Evolutionary conservation across 2,113 vertebrate species (phyloP).

Genomic region (Elephas maximus): DNA sequence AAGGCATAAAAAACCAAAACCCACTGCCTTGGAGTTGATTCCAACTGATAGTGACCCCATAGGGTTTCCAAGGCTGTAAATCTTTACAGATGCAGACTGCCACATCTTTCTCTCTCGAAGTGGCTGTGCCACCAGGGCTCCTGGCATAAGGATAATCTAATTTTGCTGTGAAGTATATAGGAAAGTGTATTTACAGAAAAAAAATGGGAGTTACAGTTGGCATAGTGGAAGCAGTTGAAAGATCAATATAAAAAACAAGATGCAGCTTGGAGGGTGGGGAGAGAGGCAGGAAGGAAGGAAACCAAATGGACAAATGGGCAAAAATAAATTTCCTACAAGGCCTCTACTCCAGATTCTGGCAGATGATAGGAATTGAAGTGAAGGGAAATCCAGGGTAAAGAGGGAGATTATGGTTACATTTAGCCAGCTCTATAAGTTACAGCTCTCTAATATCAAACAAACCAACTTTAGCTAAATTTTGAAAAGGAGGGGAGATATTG

Average conservation of each 20-base stretch:
- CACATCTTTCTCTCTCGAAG: too few relatives aligned
- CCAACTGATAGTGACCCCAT: too few relatives aligned
- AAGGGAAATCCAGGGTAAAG: slow-evolving; percentile 64
- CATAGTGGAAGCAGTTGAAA: background rate
- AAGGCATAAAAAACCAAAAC: background rate
- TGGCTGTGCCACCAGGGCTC: too few relatives aligned
- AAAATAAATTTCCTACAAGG: slow-evolving; percentile 55
- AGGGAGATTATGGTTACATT: slow-evolving; percentile 28
- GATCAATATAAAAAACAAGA: background rate
- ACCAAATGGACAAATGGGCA: slow-evolving; percentile 35
- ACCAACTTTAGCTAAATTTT: background rate
- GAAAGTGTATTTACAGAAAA: background rate
- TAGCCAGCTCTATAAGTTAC: slow-evolving; percentile 50
- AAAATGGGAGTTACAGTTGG: background rate
- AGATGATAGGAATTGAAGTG: slow-evolving; percentile 56
- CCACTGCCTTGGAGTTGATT: too few relatives aligned
- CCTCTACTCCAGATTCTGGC: slow-evolving; percentile 66
- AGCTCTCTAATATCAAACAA: slow-evolving; percentile 59
- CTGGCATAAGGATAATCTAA: background rate
- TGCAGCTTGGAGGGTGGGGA: background rate
- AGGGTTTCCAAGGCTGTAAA: too few relatives aligned
- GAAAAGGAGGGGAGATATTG: background rate
- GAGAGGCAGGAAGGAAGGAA: slow-evolving; percentile 34
- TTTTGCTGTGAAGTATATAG: slow-evolving; percentile 14
- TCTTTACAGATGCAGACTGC: too few relatives aligned